Percentiles rank a stretch among this genome's conserved stretches.
Conservation (phyloP, 2,888 invertebrate genomes). For the Agrypnus murinus region DNA sequence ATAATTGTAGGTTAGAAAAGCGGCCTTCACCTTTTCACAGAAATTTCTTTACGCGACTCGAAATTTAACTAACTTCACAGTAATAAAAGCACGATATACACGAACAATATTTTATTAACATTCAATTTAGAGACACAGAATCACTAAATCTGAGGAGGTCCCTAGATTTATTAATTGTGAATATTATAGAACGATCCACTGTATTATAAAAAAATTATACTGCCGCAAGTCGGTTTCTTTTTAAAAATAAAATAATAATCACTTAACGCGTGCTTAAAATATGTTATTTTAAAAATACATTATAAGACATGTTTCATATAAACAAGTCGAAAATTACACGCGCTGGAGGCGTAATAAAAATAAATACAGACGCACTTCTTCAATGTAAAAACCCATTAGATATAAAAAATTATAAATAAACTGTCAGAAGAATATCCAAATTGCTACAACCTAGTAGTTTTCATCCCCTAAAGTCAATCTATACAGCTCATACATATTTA, state of each 20-base stretch:
- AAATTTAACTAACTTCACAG: too few relatives aligned
- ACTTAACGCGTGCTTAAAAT: slow-evolving; percentile 7
- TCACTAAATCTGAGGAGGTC: too few relatives aligned
- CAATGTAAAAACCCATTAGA: slow-evolving; percentile 27
- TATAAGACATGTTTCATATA: slow-evolving; percentile 14
- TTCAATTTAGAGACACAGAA: too few relatives aligned
- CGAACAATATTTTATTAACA: too few relatives aligned
- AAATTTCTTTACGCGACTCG: too few relatives aligned
- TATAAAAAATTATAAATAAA: slow-evolving; percentile 43
- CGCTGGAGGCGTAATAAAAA: slow-evolving; percentile 28
- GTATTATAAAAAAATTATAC: too few relatives aligned
- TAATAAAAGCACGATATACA: too few relatives aligned
- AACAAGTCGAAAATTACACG: slow-evolving; percentile 18
- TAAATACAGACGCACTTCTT: slow-evolving; percentile 32
- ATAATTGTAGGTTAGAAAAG: too few relatives aligned
- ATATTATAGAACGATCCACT: too few relatives aligned
- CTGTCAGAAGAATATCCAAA: slow-evolving; percentile 40
- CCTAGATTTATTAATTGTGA: too few relatives aligned
- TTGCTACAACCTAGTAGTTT: slow-evolving; percentile 48
- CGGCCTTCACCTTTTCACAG: too few relatives aligned
- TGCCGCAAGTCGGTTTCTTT: too few relatives aligned
- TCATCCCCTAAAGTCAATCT: slow-evolving; percentile 56
- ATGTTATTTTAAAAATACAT: slow-evolving; percentile 10
- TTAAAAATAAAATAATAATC: background rate
- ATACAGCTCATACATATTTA: slow-evolving; percentile 58